These are phyloP conservation scores for Todus mexicanus DNA, from an alignment of 2,797 vertebrate genomes.

Conservation along the genomic window DNA sequence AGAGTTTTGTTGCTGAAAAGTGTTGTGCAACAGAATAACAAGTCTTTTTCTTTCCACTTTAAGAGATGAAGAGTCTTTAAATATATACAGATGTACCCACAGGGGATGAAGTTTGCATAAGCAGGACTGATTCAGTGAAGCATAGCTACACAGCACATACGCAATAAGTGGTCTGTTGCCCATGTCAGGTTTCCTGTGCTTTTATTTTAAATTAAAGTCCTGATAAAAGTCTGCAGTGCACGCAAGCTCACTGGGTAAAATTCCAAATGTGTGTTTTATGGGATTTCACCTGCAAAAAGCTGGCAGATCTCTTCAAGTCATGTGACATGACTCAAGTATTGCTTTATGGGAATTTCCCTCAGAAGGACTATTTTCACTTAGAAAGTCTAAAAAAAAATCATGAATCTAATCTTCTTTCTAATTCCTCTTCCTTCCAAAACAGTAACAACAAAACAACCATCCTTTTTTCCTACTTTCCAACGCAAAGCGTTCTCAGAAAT, in stretches of 20 bases:
- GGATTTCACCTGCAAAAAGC: neutral
- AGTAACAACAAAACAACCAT: neutral
- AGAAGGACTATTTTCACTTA: neutral
- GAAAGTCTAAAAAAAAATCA: neutral
- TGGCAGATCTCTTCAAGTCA: neutral
- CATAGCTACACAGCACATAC: neutral
- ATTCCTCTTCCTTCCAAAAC: neutral
- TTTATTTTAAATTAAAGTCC: neutral
- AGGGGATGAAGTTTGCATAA: constrained; percentile 26
- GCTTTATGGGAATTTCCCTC: neutral
- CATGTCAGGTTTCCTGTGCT: neutral
- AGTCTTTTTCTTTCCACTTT: neutral
- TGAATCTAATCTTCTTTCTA: neutral
- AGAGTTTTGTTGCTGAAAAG: constrained; percentile 24
- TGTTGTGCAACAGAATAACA: neutral
- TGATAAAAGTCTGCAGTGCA: neutral
- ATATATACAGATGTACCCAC: neutral
- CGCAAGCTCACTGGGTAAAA: neutral
- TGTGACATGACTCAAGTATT: neutral
- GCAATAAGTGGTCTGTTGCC: neutral
- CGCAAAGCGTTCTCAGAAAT: neutral
- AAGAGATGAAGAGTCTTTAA: neutral
- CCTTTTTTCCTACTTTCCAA: neutral
- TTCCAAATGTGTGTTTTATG: neutral
- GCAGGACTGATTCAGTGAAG: neutral